Base-by-base conservation (phyloP, 2,888 invertebrate genomes). In the Xanthia togata region DNA sequence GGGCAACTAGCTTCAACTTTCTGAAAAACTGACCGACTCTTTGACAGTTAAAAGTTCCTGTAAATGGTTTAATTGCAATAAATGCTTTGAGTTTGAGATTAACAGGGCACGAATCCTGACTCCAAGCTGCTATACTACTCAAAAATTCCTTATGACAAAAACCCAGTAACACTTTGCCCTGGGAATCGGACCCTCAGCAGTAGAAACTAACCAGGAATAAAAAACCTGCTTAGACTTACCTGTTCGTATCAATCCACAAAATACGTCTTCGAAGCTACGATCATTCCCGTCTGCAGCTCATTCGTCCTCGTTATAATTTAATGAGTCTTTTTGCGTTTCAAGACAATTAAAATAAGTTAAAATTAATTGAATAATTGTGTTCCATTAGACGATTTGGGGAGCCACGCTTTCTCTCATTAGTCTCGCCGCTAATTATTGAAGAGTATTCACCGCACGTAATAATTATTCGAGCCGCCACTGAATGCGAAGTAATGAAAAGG, bases 401-500 rank as follows among this genome's bases (percentile, higher is more conserved):
- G 79, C 64, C 72, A 73, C 73, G 57, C n/a, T 87, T 78, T 71
- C 68, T 47, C 77, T 91, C 84, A 87, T 90, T 90, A 90, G 73
- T 85, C 81, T 84, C 78, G 81, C 73, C 78, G 72, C 81, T 88
- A 88, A 90, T 90, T 83, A 89, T 87, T 86, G 79, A 79, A 70
- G 71, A 80, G 78, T 79, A 91, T 89, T 91, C 90, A 67, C 59
- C 76, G 84, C 90, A 90, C 90, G 89, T 87, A 84, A 89, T 88
- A 83, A 90, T 90, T 89, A 90, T 85, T 86, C 84, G 73, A 76
- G 81, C 67, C 87, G 69, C 57, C 78, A 77, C 75, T 87, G 82
- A 91, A 89, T 90, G 81, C 78, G 73, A 79, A 78, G 76, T 89
- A 89, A 89, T 90, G 88, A 89, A 90, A 88, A 90, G 88, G 87